Evolutionary conservation across 92 coral and sea anemone genomes (phyloP).

Genomic region (Porites rus): DNA sequence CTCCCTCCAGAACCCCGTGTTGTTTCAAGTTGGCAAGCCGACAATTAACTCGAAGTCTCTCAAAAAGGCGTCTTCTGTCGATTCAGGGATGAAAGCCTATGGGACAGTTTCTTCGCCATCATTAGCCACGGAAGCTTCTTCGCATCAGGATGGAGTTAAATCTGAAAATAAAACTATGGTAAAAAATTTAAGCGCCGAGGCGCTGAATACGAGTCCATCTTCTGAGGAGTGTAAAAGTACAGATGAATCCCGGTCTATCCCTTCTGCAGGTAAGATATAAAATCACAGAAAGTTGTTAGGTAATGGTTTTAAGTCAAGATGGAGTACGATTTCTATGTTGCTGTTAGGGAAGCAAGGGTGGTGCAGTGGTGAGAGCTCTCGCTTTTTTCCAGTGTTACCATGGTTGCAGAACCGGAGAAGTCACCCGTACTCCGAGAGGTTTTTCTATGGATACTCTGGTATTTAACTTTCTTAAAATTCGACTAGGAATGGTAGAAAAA

Average conservation of each 20-base stretch:
- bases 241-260: not conserved
- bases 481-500: too few species aligned
- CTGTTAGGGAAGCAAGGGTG: too few species aligned
- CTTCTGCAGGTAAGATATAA: not conserved
- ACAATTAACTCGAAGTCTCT: not conserved
- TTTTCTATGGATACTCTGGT: too few species aligned
- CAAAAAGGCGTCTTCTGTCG: conserved; percentile 21
- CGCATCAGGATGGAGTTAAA: not conserved
- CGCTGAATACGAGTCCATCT: conserved; percentile 3
- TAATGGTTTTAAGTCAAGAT: not conserved
- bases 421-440: too few species aligned
- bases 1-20: conserved; percentile 11
- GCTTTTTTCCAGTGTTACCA: too few species aligned
- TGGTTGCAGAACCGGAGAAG: too few species aligned
- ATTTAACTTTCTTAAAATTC: too few species aligned
- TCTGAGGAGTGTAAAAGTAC: not conserved
- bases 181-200: conserved; percentile 19
- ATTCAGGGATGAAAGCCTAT: not conserved
- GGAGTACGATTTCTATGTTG: not conserved
- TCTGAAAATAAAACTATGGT: not conserved
- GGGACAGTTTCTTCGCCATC: not conserved
- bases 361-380: too few species aligned
- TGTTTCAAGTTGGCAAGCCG: conserved; percentile 16
- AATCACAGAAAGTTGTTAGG: not conserved
- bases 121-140: not conserved